Evolutionary conservation across 2,888 invertebrate species (phyloP).

Genomic region (Eremobia ochroleuca): DNA sequence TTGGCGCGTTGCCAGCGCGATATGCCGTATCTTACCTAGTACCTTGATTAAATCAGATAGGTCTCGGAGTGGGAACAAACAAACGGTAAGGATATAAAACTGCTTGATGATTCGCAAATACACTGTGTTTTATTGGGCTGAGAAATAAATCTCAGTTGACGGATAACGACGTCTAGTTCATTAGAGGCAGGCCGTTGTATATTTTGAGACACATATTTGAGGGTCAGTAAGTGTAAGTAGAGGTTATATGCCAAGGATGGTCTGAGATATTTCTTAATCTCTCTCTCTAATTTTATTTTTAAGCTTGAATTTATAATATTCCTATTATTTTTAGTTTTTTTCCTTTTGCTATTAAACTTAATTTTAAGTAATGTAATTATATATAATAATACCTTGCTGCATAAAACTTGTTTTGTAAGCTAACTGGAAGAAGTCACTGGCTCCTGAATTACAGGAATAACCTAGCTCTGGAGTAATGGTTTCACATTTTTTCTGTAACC

Average conservation of each 20-base stretch:
- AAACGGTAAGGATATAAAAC: constrained; percentile 75
- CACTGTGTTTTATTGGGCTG: constrained; percentile 64
- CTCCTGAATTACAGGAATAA: neutral
- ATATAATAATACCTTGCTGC: too few species aligned
- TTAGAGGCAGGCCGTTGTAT: constrained; percentile 32
- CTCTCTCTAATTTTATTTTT: neutral
- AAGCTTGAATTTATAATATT: neutral
- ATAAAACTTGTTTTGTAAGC: neutral
- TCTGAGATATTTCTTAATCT: neutral
- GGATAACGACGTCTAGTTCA: constrained; percentile 61
- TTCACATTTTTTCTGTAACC: neutral
- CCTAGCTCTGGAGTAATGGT: neutral
- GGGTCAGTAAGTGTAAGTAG: too few species aligned
- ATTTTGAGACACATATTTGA: constrained; percentile 12
- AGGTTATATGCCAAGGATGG: neutral
- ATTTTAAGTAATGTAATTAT: neutral
- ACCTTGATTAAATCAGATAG: constrained; percentile 81
- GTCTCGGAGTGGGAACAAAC: constrained; percentile 73
- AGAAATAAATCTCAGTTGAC: constrained; percentile 65
- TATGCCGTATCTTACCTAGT: constrained; percentile 66
- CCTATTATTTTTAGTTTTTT: too few species aligned
- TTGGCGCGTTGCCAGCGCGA: constrained; percentile 80
- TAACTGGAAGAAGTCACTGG: too few species aligned
- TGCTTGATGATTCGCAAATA: constrained; percentile 71
- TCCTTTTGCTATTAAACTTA: neutral